phyloP scores from a whole-genome alignment of 2,113 vertebrate genomes.

The Apteryx mantelli region DNA sequence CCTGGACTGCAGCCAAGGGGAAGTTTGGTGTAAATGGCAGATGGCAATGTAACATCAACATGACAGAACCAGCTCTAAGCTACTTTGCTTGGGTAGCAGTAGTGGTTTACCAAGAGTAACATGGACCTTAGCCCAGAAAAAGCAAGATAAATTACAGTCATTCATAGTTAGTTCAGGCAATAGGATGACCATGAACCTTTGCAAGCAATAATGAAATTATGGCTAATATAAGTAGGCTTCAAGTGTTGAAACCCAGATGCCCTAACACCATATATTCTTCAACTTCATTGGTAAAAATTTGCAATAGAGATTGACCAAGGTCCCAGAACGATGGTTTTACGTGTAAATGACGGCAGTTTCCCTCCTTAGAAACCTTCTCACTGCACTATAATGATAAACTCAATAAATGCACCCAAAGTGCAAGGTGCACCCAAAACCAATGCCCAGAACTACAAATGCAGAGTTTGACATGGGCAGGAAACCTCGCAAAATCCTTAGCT shows the following conservation, averaged over 20 bases:
- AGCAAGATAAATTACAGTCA: neutral
- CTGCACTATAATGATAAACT: neutral
- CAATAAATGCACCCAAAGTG: neutral
- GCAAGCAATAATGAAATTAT: neutral
- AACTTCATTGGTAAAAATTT: neutral
- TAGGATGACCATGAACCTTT: neutral
- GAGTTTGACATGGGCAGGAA: neutral
- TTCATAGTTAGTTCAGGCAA: neutral
- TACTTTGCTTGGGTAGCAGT: neutral
- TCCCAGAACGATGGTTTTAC: neutral
- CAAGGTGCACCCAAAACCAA: neutral
- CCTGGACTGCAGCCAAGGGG: slow-evolving; percentile 25
- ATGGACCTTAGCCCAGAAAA: neutral
- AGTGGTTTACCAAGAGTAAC: neutral
- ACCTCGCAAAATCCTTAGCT: neutral
- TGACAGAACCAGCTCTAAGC: neutral
- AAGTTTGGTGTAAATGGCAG: slow-evolving; percentile 38
- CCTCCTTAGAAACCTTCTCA: neutral
- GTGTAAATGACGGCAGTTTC: neutral
- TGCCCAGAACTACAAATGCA: neutral
- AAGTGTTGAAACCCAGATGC: neutral
- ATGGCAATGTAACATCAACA: slow-evolving; percentile 21
- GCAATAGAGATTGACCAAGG: neutral
- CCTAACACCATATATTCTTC: neutral
- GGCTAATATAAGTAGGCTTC: neutral